Evolutionary conservation across 2,113 vertebrate species (phyloP).

Genomic region (Montifringilla adamsi): DNA sequence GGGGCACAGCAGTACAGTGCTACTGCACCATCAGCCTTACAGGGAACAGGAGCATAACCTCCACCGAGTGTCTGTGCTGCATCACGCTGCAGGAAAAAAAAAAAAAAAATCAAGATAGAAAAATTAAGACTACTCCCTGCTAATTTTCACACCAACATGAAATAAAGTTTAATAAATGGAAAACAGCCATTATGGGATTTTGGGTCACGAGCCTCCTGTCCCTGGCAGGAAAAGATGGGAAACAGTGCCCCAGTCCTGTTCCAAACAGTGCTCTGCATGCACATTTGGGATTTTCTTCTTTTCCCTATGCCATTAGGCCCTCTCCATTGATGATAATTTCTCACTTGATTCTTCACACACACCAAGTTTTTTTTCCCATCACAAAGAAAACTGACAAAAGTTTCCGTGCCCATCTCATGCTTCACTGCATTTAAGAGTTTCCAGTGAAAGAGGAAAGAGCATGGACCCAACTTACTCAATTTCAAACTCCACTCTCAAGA

Average conservation of each 20-base stretch:
- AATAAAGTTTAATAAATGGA: not conserved
- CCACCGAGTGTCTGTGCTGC: not conserved
- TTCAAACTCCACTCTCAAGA: not conserved
- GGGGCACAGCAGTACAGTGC: not conserved
- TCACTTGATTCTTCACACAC: not conserved
- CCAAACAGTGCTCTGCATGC: not conserved
- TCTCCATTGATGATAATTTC: not conserved
- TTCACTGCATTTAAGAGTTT: not conserved
- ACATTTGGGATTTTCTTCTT: not conserved
- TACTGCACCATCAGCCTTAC: too few species aligned
- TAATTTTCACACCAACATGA: not conserved
- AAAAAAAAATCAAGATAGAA: not conserved
- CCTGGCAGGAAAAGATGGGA: not conserved
- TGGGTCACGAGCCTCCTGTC: fast-evolving
- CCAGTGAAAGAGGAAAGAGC: not conserved
- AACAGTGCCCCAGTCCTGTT: not conserved
- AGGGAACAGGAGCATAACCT: not conserved
- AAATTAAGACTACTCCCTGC: not conserved
- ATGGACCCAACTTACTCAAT: fast-evolving
- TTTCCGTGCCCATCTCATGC: not conserved
- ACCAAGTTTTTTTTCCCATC: not conserved
- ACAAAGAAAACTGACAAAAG: not conserved
- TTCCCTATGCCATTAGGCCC: not conserved
- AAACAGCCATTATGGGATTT: not conserved
- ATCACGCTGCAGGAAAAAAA: not conserved